phyloP scores from a whole-genome alignment of 2,888 invertebrate species.

The Danaus chrysippus region DNA sequence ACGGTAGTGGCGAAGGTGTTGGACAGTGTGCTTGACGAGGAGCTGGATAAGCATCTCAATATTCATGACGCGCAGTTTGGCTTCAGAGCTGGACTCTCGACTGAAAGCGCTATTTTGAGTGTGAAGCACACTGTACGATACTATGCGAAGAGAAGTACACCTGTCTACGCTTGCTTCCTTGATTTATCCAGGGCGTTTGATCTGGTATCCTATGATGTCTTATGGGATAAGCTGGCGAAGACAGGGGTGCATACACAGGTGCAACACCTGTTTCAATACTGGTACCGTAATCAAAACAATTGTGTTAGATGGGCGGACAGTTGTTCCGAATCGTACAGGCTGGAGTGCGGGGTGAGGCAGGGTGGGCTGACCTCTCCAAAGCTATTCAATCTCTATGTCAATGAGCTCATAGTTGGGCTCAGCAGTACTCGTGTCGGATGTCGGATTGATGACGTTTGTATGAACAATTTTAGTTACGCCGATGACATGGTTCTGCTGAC shows the following conservation, averaged over 20 bases:
- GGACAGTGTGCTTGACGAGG: constrained; percentile 28
- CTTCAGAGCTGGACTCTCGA: constrained; percentile 17
- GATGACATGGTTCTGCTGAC: constrained; percentile 33
- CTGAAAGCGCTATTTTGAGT: constrained; percentile 24
- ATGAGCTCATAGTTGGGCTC: constrained; percentile 20
- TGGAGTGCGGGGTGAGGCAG: constrained; percentile 23
- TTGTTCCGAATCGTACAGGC: constrained; percentile 12
- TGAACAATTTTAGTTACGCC: constrained; percentile 30
- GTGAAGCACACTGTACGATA: constrained; percentile 26
- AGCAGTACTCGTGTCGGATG: too few relatives aligned
- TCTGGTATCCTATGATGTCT: too few relatives aligned
- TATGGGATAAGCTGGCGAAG: too few relatives aligned
- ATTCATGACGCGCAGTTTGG: constrained; percentile 25
- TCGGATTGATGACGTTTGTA: too few relatives aligned
- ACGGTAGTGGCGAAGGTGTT: constrained; percentile 26
- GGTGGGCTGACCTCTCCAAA: constrained; percentile 32
- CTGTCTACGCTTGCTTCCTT: too few relatives aligned
- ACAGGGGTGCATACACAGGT: too few relatives aligned
- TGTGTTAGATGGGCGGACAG: background rate
- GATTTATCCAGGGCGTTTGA: too few relatives aligned
- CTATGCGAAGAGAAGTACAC: constrained; percentile 23
- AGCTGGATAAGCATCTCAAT: constrained; percentile 15
- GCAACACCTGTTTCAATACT: too few relatives aligned
- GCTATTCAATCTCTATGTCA: constrained; percentile 32
- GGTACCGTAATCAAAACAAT: background rate